phyloP scores from a whole-genome alignment of 2,797 vertebrate genomes.

The Neosilurus mollespiculum region DNA sequence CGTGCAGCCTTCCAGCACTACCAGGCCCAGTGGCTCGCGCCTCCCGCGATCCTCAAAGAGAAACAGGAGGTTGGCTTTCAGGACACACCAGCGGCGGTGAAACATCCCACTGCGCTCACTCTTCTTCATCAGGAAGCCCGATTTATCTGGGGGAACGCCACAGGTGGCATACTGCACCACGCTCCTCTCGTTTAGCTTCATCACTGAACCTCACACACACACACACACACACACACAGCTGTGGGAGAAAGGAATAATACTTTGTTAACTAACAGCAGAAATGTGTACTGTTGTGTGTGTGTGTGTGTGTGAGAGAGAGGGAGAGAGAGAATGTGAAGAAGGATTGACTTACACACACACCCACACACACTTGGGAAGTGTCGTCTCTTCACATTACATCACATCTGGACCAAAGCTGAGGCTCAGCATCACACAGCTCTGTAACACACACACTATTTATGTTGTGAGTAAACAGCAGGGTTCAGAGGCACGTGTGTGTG shows the following conservation, averaged over 20 bases:
- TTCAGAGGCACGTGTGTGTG: not conserved
- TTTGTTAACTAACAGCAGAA: not conserved
- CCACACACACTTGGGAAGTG: not conserved
- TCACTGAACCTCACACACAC: slow-evolving; percentile 54
- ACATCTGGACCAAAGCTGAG: not conserved
- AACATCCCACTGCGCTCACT: slow-evolving; percentile 89
- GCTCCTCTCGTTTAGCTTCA: slow-evolving; percentile 97
- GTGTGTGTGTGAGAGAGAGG: not conserved
- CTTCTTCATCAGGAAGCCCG: slow-evolving; percentile 90
- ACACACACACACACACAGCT: slow-evolving; percentile 1
- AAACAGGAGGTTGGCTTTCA: slow-evolving; percentile 98
- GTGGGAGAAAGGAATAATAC: not conserved
- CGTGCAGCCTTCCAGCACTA: slow-evolving; percentile 92
- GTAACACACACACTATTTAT: slow-evolving; percentile 14
- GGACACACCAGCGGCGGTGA: slow-evolving; percentile 94
- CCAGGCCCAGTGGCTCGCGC: slow-evolving; percentile 89
- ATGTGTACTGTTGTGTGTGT: not conserved
- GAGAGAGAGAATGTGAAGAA: not conserved
- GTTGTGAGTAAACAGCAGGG: not conserved
- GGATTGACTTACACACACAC: not conserved
- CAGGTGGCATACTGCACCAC: slow-evolving; percentile 93
- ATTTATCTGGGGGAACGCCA: slow-evolving; percentile 86
- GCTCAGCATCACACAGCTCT: slow-evolving; percentile 29
- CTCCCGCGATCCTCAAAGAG: slow-evolving; percentile 92
- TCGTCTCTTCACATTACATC: slow-evolving; percentile 33